Evolutionary conservation across 2,888 invertebrate species (phyloP), one percentile per base, ranked within the genome.

Genomic region (Amiota mariae): DNA sequence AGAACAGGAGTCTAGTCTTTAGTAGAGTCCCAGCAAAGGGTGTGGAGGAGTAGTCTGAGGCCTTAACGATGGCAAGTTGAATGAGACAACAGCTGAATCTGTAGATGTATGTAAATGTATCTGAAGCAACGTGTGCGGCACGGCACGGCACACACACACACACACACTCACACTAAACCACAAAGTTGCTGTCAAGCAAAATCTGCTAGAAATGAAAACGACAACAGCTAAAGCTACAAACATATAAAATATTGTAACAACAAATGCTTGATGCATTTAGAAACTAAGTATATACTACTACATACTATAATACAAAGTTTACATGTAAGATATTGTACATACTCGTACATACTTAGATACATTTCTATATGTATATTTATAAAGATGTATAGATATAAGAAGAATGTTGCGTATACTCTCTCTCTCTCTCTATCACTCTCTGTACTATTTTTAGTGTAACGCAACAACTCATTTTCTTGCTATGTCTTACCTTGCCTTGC

Each of bases 61-160:
- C 59, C 36, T 36, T 36, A 36, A 36, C 48, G 46, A 63, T 46
- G 15, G 64, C 49, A 51, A 75, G 36, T 36, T 36, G 67, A 15
- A n/a, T 56, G 66, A 76, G 73, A 72, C 61, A 77, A 77, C 79
- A 78, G 78, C 76, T 79, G 84, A 73, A 76, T 80, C 85, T 82
- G 84, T 80, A 82, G 80, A 85, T 84, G 82, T 81, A 85, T 84
- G 82, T 81, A 84, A 73, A 75, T 72, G 36, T 36, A 36, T 36
- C 36, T 36, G 36, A 36, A 11, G 20, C 67, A 80, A 77, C 77
- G 75, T 77, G 61, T 51, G 67, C 71, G 64, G 71, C 71, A 72
- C 36, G 24, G 24, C 24, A 24, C 24, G 36, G 36, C 36, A 36
- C 36, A 6, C 24, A 6, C 36, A 36, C 36, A 36, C 8, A 36